Percentiles rank a stretch among this genome's conserved stretches.
These are phyloP conservation scores for Erannis defoliaria DNA, from an alignment of 2,888 invertebrate genomes.

Conservation along the genomic window DNA sequence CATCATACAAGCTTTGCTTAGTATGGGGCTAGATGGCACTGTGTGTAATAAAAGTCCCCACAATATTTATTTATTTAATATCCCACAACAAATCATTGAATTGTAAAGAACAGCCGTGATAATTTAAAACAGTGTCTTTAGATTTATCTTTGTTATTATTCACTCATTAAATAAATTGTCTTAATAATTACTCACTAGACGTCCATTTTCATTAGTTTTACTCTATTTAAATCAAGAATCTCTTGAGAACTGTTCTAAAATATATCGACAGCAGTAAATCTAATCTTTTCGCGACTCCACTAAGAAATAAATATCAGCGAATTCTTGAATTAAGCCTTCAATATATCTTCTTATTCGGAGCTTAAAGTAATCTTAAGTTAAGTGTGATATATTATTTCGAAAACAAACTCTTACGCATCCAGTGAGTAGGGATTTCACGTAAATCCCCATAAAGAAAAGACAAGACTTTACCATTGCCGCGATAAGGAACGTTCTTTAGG, in stretches of 20 bases:
- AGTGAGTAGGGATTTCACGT: slow-evolving; percentile 52
- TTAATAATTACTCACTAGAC: neutral
- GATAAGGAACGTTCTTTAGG: slow-evolving; percentile 36
- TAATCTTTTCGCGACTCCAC: slow-evolving; percentile 49
- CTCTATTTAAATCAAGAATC: neutral
- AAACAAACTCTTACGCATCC: slow-evolving; percentile 69
- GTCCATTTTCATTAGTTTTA: neutral
- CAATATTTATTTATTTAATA: too few species aligned
- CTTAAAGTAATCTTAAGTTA: slow-evolving; percentile 75
- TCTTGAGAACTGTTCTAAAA: neutral
- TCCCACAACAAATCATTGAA: too few species aligned
- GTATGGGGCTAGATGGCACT: too few species aligned
- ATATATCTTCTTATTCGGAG: slow-evolving; percentile 72
- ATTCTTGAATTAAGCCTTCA: slow-evolving; percentile 64
- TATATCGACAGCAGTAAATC: slow-evolving; percentile 10
- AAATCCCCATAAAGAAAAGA: slow-evolving; percentile 62
- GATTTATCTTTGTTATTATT: too few species aligned
- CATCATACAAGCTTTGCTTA: too few species aligned
- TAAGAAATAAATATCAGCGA: slow-evolving; percentile 61
- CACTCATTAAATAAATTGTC: too few species aligned
- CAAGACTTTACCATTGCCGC: slow-evolving; percentile 58
- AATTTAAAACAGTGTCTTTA: too few species aligned
- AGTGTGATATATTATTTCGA: slow-evolving; percentile 77
- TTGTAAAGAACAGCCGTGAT: too few species aligned
- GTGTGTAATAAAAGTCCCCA: too few species aligned